A percentile compares a stretch with the other conserved stretches of the same genome.
phyloP scores from a whole-genome alignment of 2,888 invertebrate genomes.

The Brachyopa scutellaris region DNA sequence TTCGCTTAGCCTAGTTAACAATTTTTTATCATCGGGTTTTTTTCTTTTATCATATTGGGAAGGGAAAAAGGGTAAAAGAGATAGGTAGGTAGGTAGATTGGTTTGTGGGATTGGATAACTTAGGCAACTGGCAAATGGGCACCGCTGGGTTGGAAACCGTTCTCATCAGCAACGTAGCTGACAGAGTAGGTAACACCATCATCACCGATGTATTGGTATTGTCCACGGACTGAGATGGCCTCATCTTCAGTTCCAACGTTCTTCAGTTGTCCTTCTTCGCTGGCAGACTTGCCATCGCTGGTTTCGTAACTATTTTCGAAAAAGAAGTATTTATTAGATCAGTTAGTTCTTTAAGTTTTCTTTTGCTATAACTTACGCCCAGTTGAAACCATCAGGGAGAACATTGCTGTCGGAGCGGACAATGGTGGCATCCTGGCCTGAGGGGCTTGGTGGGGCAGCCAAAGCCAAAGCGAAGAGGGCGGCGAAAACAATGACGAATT shows the following conservation, averaged over 20 bases:
- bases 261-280: slow-evolving; percentile 82
- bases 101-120: slow-evolving; percentile 22
- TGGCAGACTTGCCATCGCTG: slow-evolving; percentile 83
- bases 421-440: slow-evolving; percentile 84
- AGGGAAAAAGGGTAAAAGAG: slow-evolving; percentile 23
- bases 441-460: slow-evolving; percentile 78
- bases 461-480: slow-evolving; percentile 76
- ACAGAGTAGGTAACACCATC: slow-evolving; percentile 84
- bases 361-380: slow-evolving; percentile 61
- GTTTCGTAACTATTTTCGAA: slow-evolving; percentile 83
- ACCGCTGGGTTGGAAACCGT: slow-evolving; percentile 79
- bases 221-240: slow-evolving; percentile 81
- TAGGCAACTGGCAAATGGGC: slow-evolving; percentile 79
- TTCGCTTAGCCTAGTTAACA: slow-evolving; percentile 56
- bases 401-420: slow-evolving; percentile 84
- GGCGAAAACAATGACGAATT: slow-evolving; percentile 76
- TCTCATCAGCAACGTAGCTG: slow-evolving; percentile 76
- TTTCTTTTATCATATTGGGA: slow-evolving; percentile 11
- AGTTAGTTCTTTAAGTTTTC: too few relatives aligned
- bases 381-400: slow-evolving; percentile 48
- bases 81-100: slow-evolving; percentile 17
- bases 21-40: slow-evolving; percentile 22
- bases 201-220: slow-evolving; percentile 82
- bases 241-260: slow-evolving; percentile 83
- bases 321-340: background rate